Evolutionary conservation across 2,113 vertebrate genomes (phyloP).

Genomic region (Oryzias melastigma): DNA sequence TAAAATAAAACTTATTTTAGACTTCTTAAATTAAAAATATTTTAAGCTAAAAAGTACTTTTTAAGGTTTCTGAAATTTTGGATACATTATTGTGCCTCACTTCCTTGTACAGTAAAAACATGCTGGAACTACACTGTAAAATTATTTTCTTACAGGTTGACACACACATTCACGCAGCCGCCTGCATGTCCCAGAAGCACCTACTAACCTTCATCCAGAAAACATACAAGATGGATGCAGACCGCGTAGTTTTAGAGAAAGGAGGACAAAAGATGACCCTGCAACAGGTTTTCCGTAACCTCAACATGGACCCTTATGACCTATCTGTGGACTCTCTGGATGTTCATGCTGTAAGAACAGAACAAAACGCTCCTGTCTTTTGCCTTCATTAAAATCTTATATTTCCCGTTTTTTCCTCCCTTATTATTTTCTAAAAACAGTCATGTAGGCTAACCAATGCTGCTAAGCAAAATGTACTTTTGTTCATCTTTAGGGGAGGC

Average conservation of each 20-base stretch:
- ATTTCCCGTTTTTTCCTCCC: not conserved
- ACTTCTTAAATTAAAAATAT: too few relatives aligned
- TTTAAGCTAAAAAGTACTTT: too few relatives aligned
- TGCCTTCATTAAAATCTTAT: not conserved
- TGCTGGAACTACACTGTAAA: not conserved
- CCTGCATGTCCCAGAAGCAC: constrained; percentile 99
- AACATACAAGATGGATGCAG: constrained; percentile 88
- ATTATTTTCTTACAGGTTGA: constrained; percentile 82
- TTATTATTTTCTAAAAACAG: not conserved
- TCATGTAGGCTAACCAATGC: not conserved
- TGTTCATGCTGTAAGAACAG: constrained; percentile 87
- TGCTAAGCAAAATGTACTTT: not conserved
- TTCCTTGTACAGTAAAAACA: too few relatives aligned
- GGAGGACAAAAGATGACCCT: constrained; percentile 88
- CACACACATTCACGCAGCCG: constrained; percentile 96
- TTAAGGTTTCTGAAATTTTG: too few relatives aligned
- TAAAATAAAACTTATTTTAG: too few relatives aligned
- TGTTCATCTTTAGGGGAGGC: constrained; percentile 82
- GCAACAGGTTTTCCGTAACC: constrained; percentile 88
- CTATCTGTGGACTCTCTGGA: constrained; percentile 96
- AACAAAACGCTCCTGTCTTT: not conserved
- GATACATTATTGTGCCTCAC: too few relatives aligned
- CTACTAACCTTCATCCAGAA: constrained; percentile 94
- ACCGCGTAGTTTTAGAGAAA: constrained; percentile 90
- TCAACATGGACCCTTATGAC: constrained; percentile 94